A percentile compares a stretch with the other conserved stretches of the same genome.
Conservation (phyloP, 64 coral and sea anemone genomes). For the Stylophora pistillata region DNA sequence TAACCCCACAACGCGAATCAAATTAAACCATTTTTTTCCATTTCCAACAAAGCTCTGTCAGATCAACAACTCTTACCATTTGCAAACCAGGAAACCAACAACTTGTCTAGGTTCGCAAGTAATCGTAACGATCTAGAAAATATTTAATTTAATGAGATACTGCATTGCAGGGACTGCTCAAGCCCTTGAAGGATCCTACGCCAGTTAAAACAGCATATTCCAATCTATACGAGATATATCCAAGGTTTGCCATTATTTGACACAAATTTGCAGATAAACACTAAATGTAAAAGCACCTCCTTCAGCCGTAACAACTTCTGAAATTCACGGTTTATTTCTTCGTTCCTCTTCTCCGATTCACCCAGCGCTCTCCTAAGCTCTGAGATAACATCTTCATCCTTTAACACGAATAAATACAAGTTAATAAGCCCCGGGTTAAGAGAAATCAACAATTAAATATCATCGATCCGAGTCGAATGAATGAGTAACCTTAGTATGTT, state of each 20-base stretch:
- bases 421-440: background rate
- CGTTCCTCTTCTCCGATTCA: slow-evolving; percentile 60
- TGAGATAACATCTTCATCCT: slow-evolving; percentile 7
- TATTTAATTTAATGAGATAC: too few relatives aligned
- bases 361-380: slow-evolving; percentile 47
- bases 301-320: slow-evolving; percentile 62
- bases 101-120: too few relatives aligned
- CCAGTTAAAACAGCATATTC: background rate
- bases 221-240: background rate
- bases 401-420: background rate
- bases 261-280: background rate
- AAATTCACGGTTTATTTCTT: slow-evolving; percentile 70
- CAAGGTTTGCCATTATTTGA: background rate
- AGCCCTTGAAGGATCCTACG: too few relatives aligned
- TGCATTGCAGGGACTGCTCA: too few relatives aligned
- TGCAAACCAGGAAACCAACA: too few relatives aligned
- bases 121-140: too few relatives aligned
- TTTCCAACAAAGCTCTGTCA: too few relatives aligned
- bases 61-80: too few relatives aligned
- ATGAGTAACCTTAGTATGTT: slow-evolving; percentile 31
- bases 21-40: too few relatives aligned
- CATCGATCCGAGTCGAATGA: background rate
- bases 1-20: too few relatives aligned
- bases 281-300: slow-evolving; percentile 23
- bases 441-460: background rate